Conservation (phyloP, 2,888 invertebrate species). For the Orchestes rusci region DNA sequence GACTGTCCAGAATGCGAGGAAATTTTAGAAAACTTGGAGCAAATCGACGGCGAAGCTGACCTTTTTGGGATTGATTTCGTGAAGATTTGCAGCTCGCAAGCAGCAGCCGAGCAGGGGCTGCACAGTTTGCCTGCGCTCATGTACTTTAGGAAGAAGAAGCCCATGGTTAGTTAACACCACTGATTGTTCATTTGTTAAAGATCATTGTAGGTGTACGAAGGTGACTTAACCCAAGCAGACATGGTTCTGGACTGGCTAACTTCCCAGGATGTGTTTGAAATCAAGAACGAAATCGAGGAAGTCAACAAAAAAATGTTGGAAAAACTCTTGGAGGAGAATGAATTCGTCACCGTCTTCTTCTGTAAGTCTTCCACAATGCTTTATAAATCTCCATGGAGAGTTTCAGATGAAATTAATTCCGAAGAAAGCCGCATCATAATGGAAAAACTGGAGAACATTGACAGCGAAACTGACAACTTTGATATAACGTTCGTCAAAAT, state of each 20-base stretch:
- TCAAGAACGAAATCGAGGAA: slow-evolving; percentile 94
- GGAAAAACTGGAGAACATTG: slow-evolving; percentile 85
- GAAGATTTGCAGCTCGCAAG: slow-evolving; percentile 76
- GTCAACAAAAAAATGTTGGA: slow-evolving; percentile 95
- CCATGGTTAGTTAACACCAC: slow-evolving; percentile 50
- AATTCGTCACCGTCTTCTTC: slow-evolving; percentile 91
- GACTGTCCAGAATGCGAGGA: slow-evolving; percentile 89
- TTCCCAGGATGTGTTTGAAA: slow-evolving; percentile 90
- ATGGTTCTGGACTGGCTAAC: slow-evolving; percentile 83
- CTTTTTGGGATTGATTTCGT: slow-evolving; percentile 91
- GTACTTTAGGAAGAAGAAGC: slow-evolving; percentile 74
- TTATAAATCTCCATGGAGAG: not conserved
- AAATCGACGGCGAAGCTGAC: slow-evolving; percentile 93
- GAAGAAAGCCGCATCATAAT: slow-evolving; percentile 76
- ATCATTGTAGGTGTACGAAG: slow-evolving; percentile 67
- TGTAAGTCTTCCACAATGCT: too few species aligned
- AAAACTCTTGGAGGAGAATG: slow-evolving; percentile 88
- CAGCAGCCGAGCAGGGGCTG: slow-evolving; percentile 74
- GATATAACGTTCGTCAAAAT: slow-evolving; percentile 94
- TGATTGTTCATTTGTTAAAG: too few species aligned
- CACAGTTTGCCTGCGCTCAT: slow-evolving; percentile 79
- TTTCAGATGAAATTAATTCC: slow-evolving; percentile 70
- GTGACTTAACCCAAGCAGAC: slow-evolving; percentile 81
- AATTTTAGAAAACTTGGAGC: slow-evolving; percentile 82
- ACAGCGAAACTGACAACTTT: slow-evolving; percentile 89